phyloP scores from a whole-genome alignment of 2,888 invertebrate species.

The Nymphalis c-album region DNA sequence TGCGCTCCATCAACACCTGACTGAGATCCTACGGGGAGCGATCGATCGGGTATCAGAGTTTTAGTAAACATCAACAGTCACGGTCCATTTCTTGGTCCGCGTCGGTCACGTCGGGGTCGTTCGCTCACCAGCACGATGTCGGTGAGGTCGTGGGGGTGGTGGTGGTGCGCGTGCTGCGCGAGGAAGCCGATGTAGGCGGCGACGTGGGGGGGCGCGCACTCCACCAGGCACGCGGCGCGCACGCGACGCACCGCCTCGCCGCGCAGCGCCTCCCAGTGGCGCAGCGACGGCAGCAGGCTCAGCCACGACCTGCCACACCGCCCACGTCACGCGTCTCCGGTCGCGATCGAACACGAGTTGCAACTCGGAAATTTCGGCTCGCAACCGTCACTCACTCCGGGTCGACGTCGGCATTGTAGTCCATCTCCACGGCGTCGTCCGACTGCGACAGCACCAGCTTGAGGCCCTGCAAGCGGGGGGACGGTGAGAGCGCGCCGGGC shows the following conservation, averaged over 20 bases:
- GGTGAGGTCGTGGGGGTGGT: constrained; percentile 51
- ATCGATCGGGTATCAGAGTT: neutral
- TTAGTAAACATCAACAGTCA: too few species aligned
- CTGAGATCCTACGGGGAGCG: constrained; percentile 85
- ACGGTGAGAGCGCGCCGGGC: neutral
- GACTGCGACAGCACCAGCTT: constrained; percentile 85
- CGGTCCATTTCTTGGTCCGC: too few species aligned
- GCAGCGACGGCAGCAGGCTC: constrained; percentile 84
- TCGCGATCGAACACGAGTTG: neutral
- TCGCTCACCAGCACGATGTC: constrained; percentile 58
- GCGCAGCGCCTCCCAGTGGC: constrained; percentile 88
- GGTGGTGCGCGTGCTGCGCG: constrained; percentile 88
- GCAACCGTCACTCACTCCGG: constrained; percentile 64
- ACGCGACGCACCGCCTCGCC: constrained; percentile 86
- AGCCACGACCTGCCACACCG: constrained; percentile 64
- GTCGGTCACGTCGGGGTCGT: neutral
- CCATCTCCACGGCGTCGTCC: constrained; percentile 71
- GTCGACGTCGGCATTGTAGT: constrained; percentile 72
- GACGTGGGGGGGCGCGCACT: constrained; percentile 91
- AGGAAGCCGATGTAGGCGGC: constrained; percentile 93
- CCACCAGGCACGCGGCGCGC: constrained; percentile 94
- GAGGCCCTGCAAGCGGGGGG: constrained; percentile 79
- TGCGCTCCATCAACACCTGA: constrained; percentile 94
- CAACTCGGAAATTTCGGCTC: neutral
- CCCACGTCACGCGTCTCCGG: neutral